Evolutionary conservation across 2,888 invertebrate species (phyloP).

Genomic region (Drosophila borealis): DNA sequence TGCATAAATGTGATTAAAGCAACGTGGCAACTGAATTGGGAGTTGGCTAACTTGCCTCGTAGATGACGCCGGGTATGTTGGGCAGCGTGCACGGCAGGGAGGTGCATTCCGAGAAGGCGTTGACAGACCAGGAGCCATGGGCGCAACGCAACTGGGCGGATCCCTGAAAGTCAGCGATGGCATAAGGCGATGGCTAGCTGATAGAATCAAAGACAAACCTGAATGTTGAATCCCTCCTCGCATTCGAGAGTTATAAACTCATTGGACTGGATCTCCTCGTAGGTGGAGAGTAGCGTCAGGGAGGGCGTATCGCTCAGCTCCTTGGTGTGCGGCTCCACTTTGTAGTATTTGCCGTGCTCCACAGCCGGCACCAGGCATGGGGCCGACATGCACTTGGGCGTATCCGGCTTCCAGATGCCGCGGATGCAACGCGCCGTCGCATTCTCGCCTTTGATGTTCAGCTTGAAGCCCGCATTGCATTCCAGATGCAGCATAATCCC

Average conservation of each 20-base stretch:
- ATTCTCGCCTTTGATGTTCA: constrained; percentile 90
- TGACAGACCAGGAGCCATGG: constrained; percentile 93
- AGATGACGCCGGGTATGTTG: constrained; percentile 82
- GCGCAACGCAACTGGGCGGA: constrained; percentile 91
- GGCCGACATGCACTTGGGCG: constrained; percentile 92
- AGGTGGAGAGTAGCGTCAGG: constrained; percentile 81
- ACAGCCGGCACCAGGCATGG: constrained; percentile 90
- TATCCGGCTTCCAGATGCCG: constrained; percentile 93
- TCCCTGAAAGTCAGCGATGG: constrained; percentile 85
- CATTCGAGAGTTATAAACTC: constrained; percentile 92
- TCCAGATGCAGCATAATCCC: constrained; percentile 91
- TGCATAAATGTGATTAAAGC: not conserved
- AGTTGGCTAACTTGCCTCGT: constrained; percentile 71
- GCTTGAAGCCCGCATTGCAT: constrained; percentile 91
- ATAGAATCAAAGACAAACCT: constrained; percentile 52
- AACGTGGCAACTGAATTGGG: accelerated
- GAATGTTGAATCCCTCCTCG: constrained; percentile 87
- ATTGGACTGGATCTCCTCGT: constrained; percentile 87
- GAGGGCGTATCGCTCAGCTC: constrained; percentile 80
- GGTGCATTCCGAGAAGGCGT: constrained; percentile 91
- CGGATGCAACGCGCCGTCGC: constrained; percentile 92
- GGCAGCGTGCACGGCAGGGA: constrained; percentile 86
- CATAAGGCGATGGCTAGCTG: not conserved
- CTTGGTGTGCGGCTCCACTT: constrained; percentile 82
- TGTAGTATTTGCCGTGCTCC: constrained; percentile 89